Percentiles rank a stretch among this genome's conserved stretches.
Evolutionary conservation across 2,797 vertebrate species (phyloP).

Genomic region (Calcarius lapponicus): DNA sequence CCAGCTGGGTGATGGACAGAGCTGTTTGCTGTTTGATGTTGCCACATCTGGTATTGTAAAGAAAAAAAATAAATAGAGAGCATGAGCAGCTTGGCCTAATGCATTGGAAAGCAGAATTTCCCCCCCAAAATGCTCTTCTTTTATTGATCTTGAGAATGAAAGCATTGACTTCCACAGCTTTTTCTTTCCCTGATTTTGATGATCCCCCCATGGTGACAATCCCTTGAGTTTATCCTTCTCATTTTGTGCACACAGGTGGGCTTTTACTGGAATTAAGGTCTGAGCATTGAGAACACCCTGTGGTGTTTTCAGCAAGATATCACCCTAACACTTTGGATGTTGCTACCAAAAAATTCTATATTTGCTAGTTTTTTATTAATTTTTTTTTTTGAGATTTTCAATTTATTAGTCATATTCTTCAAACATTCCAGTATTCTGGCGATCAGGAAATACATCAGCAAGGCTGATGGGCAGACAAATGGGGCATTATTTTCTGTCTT

Average conservation of each 20-base stretch:
- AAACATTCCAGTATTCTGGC: background rate
- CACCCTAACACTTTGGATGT: background rate
- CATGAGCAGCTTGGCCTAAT: background rate
- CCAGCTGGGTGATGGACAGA: background rate
- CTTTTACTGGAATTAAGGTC: background rate
- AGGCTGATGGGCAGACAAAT: background rate
- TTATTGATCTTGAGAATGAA: background rate
- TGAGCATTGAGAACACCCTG: background rate
- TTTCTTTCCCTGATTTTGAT: background rate
- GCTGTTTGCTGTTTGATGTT: background rate
- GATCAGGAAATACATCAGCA: background rate
- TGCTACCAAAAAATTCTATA: rapidly evolving
- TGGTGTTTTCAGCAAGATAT: background rate
- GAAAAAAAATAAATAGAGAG: background rate
- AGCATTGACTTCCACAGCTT: background rate
- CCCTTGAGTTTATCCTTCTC: background rate
- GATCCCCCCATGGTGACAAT: background rate
- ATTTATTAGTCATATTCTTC: background rate
- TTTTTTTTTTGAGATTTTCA: background rate
- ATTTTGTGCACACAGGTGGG: background rate
- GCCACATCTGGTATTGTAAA: background rate
- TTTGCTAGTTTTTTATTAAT: background rate
- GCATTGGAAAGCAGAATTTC: background rate
- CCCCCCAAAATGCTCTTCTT: background rate
- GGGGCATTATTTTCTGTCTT: background rate